A percentile compares a stretch with the other conserved stretches of the same genome.
phyloP scores from a whole-genome alignment of 2,888 invertebrate species.

The Scelioninae gen. 1 region DNA sequence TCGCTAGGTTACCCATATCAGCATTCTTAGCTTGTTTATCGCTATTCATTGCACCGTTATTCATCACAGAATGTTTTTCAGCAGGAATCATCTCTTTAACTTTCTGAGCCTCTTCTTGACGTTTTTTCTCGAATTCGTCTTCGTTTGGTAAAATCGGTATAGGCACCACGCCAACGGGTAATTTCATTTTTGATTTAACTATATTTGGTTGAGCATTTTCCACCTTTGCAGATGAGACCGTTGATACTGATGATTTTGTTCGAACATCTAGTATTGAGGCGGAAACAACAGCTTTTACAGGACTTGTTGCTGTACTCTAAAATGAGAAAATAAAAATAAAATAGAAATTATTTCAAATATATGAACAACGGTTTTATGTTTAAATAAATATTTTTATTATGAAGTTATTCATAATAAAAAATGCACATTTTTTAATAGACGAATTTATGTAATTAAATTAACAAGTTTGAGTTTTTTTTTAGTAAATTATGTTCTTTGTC shows the following conservation, averaged over 20 bases:
- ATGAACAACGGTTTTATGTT: too few species aligned
- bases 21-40: conserved; percentile 66
- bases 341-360: background rate
- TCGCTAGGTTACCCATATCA: too few species aligned
- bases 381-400: too few species aligned
- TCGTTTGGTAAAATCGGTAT: conserved; percentile 78
- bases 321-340: conserved; percentile 40
- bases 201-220: conserved; percentile 60
- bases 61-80: conserved; percentile 55
- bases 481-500: too few species aligned
- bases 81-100: conserved; percentile 28
- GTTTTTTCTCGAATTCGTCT: conserved; percentile 65
- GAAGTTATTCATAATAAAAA: too few species aligned
- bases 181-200: conserved; percentile 76
- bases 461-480: too few species aligned
- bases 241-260: conserved; percentile 71
- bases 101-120: conserved; percentile 66
- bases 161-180: conserved; percentile 81
- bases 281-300: conserved; percentile 58
- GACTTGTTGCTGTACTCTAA: conserved; percentile 70
- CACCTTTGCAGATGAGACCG: conserved; percentile 68
- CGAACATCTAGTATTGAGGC: conserved; percentile 63
- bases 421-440: too few species aligned
- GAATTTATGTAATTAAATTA: too few species aligned
- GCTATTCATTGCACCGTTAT: conserved; percentile 45